Evolutionary conservation across 1,140 invertebrate genomes (phyloP).

Genomic region (silkworm (Bombyx mori)): ASM3026992v2 NC_085114.1:12467001-12467500

Average conservation of each 20-base stretch:
- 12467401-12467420: background rate
- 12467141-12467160: too few species aligned
- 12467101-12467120: too few species aligned
- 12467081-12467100: too few species aligned
- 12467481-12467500: background rate
- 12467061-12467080: too few species aligned
- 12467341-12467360: background rate
- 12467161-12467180: too few species aligned
- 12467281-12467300: constrained; percentile 60
- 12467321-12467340: constrained; percentile 23
- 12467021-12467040: too few species aligned
- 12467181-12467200: too few species aligned
- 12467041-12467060: too few species aligned
- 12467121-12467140: too few species aligned
- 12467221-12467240: background rate
- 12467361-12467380: background rate
- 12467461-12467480: background rate
- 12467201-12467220: too few species aligned
- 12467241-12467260: background rate
- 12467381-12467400: background rate
- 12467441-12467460: background rate
- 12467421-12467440: background rate
- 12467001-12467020: too few species aligned
- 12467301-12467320: constrained; percentile 56
- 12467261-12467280: constrained; percentile 45